Conservation (phyloP, 2,797 vertebrate genomes). For the Sebastes kiyomatsui region DNA sequence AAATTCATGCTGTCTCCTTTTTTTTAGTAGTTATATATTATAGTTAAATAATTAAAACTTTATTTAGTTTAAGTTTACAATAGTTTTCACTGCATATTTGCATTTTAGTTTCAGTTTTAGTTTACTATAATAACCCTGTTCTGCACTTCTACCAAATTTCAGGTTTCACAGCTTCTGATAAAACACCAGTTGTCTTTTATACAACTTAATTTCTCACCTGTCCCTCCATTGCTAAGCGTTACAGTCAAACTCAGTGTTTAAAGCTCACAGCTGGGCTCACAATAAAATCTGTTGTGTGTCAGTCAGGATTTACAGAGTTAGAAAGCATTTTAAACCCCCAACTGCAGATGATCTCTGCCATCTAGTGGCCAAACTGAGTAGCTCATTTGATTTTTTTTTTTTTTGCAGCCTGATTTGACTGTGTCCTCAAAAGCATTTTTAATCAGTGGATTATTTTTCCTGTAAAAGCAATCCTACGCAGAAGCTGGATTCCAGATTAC, state of each 20-base stretch:
- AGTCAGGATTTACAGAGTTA: not conserved
- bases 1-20: too few species aligned
- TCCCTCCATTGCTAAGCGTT: not conserved
- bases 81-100: too few species aligned
- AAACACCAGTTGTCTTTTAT: not conserved
- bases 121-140: too few species aligned
- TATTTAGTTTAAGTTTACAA: too few species aligned
- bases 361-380: slow-evolving; percentile 53
- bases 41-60: too few species aligned
- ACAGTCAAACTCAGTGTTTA: not conserved
- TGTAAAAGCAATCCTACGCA: slow-evolving; percentile 17
- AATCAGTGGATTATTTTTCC: slow-evolving; percentile 40
- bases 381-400: not conserved
- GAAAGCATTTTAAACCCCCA: not conserved
- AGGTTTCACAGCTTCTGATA: not conserved
- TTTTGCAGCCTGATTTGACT: not conserved
- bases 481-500: slow-evolving; percentile 24
- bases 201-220: not conserved
- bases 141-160: not conserved
- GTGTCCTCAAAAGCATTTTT: slow-evolving; percentile 37
- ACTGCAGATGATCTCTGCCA: slow-evolving; percentile 37
- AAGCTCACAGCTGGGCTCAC: not conserved
- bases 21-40: too few species aligned
- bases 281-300: not conserved
- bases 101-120: too few species aligned